Percentiles rank a stretch among this genome's conserved stretches.
These are phyloP conservation scores for Bos javanicus DNA, from an alignment of 2,113 vertebrate genomes.

Conservation along the genomic window DNA sequence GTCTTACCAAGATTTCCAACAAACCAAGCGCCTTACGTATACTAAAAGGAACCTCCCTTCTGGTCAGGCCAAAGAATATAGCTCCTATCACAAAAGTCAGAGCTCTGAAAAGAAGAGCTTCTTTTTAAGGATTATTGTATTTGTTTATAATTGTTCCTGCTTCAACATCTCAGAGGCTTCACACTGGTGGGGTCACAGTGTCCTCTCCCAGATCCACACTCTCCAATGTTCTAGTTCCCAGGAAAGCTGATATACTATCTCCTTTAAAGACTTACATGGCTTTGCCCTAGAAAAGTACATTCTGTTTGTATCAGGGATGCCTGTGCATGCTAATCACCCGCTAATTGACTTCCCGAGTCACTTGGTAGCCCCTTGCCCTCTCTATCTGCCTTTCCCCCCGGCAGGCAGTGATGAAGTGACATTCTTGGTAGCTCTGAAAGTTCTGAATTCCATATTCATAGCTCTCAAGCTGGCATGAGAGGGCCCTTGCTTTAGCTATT, in stretches of 20 bases:
- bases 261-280: neutral
- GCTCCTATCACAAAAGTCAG: neutral
- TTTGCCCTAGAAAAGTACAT: neutral
- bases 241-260: neutral
- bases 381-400: neutral
- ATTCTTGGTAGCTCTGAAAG: neutral
- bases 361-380: too few species aligned
- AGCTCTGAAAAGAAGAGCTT: neutral
- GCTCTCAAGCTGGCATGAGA: neutral
- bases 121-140: neutral
- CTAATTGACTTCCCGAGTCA: neutral
- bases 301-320: neutral
- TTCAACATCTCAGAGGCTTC: neutral
- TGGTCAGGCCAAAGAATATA: neutral
- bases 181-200: neutral
- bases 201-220: neutral
- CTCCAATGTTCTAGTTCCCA: neutral
- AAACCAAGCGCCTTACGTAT: neutral
- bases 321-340: fast-evolving
- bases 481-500: neutral
- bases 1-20: neutral
- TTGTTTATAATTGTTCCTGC: neutral
- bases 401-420: neutral
- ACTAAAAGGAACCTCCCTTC: neutral
- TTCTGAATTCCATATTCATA: neutral